These are phyloP conservation scores for Chrysolina haemoptera DNA, from an alignment of 2,888 invertebrate species.

Conservation along the genomic window DNA sequence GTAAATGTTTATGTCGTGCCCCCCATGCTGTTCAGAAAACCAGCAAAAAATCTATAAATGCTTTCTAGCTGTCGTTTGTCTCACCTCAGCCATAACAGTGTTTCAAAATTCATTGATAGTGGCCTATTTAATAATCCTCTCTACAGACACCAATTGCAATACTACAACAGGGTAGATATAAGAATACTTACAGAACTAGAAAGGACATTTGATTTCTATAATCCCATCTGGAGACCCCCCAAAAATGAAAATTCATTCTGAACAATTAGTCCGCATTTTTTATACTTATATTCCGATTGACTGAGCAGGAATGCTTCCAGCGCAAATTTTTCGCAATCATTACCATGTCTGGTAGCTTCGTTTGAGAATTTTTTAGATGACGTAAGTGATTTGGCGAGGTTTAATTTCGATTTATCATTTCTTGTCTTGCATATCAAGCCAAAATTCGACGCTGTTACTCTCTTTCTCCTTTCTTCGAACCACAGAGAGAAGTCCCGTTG, in stretches of 20 bases:
- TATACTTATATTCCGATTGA: neutral
- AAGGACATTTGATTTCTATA: conserved; percentile 37
- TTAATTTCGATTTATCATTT: neutral
- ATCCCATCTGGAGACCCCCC: conserved; percentile 30
- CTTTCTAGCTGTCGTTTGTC: too few species aligned
- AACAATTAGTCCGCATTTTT: conserved; percentile 11
- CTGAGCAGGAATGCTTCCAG: neutral
- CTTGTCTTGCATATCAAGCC: conserved; percentile 21
- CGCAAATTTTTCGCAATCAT: conserved; percentile 14
- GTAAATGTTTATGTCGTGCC: too few species aligned
- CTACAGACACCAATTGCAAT: too few species aligned
- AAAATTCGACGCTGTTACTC: conserved; percentile 15
- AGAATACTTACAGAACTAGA: too few species aligned
- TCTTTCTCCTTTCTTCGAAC: conserved; percentile 13
- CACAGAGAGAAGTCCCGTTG: neutral
- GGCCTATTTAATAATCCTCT: too few species aligned
- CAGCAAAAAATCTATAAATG: too few species aligned
- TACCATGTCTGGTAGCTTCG: conserved; percentile 6
- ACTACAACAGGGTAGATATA: too few species aligned
- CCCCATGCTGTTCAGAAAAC: too few species aligned
- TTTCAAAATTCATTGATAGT: too few species aligned
- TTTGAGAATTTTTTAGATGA: neutral
- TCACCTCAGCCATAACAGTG: too few species aligned
- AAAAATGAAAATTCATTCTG: too few species aligned
- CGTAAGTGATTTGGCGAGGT: conserved; percentile 4